A percentile compares a stretch with the other conserved stretches of the same genome.
phyloP scores from a whole-genome alignment of 1,140 invertebrate species.

The Drosophila prosaltans region DNA sequence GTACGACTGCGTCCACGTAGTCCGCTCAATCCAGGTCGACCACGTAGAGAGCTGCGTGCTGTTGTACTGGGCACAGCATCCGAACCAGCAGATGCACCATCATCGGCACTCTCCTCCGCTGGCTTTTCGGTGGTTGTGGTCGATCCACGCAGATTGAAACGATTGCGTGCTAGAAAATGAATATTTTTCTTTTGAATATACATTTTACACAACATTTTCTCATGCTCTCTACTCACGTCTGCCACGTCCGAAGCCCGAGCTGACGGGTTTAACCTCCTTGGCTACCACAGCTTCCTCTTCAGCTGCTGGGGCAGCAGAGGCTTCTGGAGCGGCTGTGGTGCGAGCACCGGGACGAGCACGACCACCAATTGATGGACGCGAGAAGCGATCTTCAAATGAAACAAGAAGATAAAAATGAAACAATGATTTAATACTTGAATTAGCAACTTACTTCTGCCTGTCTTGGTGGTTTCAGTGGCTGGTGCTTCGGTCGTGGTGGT shows the following conservation, averaged over 20 bases:
- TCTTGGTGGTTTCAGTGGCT: constrained; percentile 67
- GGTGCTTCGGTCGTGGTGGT: constrained; percentile 82
- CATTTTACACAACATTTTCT: not conserved
- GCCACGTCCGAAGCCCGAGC: constrained; percentile 64
- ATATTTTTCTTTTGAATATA: not conserved
- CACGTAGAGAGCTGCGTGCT: constrained; percentile 82
- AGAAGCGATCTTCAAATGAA: constrained; percentile 67
- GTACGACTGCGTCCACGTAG: constrained; percentile 84
- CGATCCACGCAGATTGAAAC: constrained; percentile 73
- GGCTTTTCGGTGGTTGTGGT: constrained; percentile 68
- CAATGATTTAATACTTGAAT: no score
- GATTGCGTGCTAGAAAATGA: constrained; percentile 70
- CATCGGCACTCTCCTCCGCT: constrained; percentile 65
- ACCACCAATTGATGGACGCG: constrained; percentile 76
- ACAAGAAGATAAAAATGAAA: no score
- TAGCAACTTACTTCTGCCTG: constrained; percentile 70
- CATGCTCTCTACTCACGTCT: constrained; percentile 61
- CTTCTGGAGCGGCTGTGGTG: constrained; percentile 67
- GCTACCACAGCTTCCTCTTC: constrained; percentile 74
- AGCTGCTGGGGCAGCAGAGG: constrained; percentile 64
- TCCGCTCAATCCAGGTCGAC: constrained; percentile 85
- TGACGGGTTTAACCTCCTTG: constrained; percentile 84
- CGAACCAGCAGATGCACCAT: constrained; percentile 44
- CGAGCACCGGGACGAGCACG: constrained; percentile 69
- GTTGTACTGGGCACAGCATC: constrained; percentile 81